Percentiles rank a stretch among this genome's conserved stretches.
Conservation (phyloP, 2,113 vertebrate genomes). For the Choloepus hoffmanni region DNA sequence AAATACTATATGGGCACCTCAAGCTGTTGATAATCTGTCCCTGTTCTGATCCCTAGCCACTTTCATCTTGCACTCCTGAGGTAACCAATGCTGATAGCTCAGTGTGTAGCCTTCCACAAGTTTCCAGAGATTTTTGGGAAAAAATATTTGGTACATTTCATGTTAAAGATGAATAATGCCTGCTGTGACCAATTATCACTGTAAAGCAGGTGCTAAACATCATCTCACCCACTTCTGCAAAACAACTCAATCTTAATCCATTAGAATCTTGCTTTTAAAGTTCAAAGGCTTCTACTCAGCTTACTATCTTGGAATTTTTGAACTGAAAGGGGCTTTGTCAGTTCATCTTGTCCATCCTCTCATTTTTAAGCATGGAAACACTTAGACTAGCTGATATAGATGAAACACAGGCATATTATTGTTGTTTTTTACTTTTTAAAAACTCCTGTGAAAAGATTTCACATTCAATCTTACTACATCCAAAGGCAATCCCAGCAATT, state of each 20-base stretch:
- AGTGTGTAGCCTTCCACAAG: background rate
- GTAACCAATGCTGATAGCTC: background rate
- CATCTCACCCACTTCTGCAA: background rate
- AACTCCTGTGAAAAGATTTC: background rate
- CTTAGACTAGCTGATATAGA: background rate
- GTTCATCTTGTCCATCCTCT: background rate
- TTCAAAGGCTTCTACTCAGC: background rate
- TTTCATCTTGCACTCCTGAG: background rate
- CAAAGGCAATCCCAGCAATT: background rate
- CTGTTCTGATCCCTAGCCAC: background rate
- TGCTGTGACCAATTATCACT: slow-evolving; percentile 20
- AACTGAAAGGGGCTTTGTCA: background rate
- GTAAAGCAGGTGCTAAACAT: slow-evolving; percentile 23
- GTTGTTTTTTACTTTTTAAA: background rate
- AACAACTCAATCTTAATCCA: slow-evolving; percentile 1
- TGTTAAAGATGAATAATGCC: slow-evolving; percentile 24
- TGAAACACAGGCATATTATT: background rate
- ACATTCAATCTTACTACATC: background rate
- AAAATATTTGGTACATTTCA: background rate
- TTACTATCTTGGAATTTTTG: background rate
- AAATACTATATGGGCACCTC: background rate
- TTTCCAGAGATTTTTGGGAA: background rate
- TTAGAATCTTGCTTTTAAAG: background rate
- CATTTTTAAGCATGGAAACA: background rate
- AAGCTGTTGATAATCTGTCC: background rate